Evolutionary conservation across 1,140 invertebrate genomes (phyloP), one percentile per base, ranked within the genome.

Genomic region (Cherax quadricarinatus): DNA sequence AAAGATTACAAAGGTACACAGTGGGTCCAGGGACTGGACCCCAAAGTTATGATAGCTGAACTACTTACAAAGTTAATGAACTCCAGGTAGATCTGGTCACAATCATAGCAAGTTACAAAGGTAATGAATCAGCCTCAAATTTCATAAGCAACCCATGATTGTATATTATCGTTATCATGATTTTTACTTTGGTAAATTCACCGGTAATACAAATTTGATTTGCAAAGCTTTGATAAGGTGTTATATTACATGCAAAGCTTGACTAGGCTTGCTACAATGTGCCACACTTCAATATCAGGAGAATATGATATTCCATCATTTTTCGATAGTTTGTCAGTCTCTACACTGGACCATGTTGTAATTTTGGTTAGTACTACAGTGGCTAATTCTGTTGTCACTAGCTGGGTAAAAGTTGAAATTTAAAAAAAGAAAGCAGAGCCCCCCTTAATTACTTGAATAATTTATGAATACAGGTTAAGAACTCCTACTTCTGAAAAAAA

Each of bases 141-240:
- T 53, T 62, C 53, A 60, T n/a, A 18, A 84, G 14, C 62, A 53
- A 84, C 14, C 51, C 51, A 62, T 21, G 18, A 60, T 84, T 84
- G 21, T 84, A 60, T 84, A 84, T 30, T 9, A 18, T 84, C 6
- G 60, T 53, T 84, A 84, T n/a, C n/a, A n/a, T 84, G 82, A 84
- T 84, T 84, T 84, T 84, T 24, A 84, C 30, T 41, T 60, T 62
- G 82, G 53, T 21, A 12, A 84, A 81, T 16, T 7, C 14, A n/a
- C n/a, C n/a, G n/a, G n/a, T n/a, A n/a, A n/a, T n/a, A n/a, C n/a
- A 62, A 84, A 84, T 24, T 9, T 51, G 10, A 66, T 66, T 66
- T 62, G 78, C 86, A 48, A 66, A 81, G 86, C 86, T 88, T 88
- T 88, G 73, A 81, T 41, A 88, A 80, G 86, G 78, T 88, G 86